Evolutionary conservation across 1,140 invertebrate species (phyloP).

Genomic region (Macrobrachium rosenbergii): DNA sequence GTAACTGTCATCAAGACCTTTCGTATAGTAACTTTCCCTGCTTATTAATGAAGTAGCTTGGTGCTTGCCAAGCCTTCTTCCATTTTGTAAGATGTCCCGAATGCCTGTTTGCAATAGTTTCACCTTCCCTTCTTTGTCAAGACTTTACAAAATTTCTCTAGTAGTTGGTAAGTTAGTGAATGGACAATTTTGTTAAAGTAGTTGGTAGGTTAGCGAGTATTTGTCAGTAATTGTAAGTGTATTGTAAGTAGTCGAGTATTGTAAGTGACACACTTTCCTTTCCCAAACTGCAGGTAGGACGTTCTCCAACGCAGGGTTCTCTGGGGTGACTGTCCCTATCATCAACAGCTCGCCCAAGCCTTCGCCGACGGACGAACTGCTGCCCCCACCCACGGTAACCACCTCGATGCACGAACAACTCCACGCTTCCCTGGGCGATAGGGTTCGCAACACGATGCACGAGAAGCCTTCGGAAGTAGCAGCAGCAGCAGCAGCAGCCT

Average conservation of each 20-base stretch:
- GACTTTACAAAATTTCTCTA: too few relatives aligned
- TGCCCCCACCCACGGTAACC: neutral
- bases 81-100: too few relatives aligned
- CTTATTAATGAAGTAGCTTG: too few relatives aligned
- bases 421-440: neutral
- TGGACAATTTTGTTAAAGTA: too few relatives aligned
- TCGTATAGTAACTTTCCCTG: too few relatives aligned
- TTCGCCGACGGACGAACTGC: neutral
- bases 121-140: too few relatives aligned
- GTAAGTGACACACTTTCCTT: neutral
- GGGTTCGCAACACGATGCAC: constrained; percentile 37
- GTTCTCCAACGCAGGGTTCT: constrained; percentile 51
- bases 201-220: too few relatives aligned
- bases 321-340: constrained; percentile 7
- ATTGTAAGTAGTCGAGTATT: neutral
- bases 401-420: neutral
- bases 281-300: constrained; percentile 28
- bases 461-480: constrained; percentile 28
- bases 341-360: neutral
- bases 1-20: too few relatives aligned
- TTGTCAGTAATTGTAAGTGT: neutral
- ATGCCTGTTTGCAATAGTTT: too few relatives aligned
- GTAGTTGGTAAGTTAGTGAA: too few relatives aligned
- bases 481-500: too few relatives aligned
- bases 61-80: too few relatives aligned